These are phyloP conservation scores for Pogonomyrmex barbatus DNA, from an alignment of 1,140 invertebrate genomes.

Conservation along the genomic window DNA sequence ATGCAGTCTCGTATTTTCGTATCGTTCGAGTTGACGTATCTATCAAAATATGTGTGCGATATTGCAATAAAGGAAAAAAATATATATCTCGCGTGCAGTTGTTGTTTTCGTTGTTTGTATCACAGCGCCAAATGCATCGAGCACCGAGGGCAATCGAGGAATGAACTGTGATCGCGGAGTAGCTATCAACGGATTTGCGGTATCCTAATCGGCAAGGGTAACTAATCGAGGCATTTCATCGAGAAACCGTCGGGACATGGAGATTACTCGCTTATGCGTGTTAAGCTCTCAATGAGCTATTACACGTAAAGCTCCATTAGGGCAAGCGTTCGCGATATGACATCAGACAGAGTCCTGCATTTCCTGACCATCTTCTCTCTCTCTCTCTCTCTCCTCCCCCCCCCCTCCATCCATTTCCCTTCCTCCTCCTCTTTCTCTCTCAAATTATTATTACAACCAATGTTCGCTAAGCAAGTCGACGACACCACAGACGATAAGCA, in stretches of 20 bases:
- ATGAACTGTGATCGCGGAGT: conserved; percentile 45
- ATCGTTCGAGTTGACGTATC: conserved; percentile 21
- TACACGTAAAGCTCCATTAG: conserved; percentile 60
- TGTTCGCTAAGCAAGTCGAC: conserved; percentile 32
- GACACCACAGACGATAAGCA: conserved; percentile 62
- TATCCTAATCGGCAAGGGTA: conserved; percentile 67
- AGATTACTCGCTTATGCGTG: conserved; percentile 72
- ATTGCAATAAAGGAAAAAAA: conserved; percentile 32
- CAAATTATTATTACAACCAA: conserved; percentile 10
- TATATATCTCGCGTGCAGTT: conserved; percentile 30
- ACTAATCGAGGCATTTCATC: conserved; percentile 67
- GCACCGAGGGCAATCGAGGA: conserved; percentile 29
- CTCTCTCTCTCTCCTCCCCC: not conserved
- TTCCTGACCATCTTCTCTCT: conserved; percentile 27
- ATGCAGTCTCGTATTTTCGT: conserved; percentile 14
- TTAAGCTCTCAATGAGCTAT: conserved; percentile 69
- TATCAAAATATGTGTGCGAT: conserved; percentile 50
- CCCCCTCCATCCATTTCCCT: not conserved
- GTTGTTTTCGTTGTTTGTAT: conserved; percentile 50
- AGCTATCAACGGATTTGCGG: conserved; percentile 69
- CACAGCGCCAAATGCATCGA: conserved; percentile 32
- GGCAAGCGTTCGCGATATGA: conserved; percentile 46
- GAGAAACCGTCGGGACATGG: conserved; percentile 64
- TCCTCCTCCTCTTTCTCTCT: not conserved
- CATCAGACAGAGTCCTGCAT: conserved; percentile 42